Evolutionary conservation across 1,140 invertebrate genomes (phyloP), one percentile per base, ranked within the genome.

Genomic region (Brachionus paranguensis): DNA sequence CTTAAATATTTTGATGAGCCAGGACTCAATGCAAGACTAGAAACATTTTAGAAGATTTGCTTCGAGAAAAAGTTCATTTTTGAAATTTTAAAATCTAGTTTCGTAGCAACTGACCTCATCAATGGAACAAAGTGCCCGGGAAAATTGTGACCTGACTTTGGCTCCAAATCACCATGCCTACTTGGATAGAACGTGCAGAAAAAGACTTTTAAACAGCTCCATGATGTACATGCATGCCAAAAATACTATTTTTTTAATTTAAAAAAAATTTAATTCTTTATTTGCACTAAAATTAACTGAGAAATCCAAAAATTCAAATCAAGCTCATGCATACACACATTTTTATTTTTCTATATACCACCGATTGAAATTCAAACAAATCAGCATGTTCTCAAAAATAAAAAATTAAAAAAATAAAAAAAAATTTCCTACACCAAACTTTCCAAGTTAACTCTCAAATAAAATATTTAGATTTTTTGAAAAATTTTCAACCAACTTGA

Each of bases 311-410:
- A 76, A 50, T 76, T 76, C 20, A 50, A 76, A 76, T 14, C 11
- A 27, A 76, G 6, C 47, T 50, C 72, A 53, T 76, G 12, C 43
- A 7, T 37, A 37, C 33, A 37, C 33, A 37, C 33, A 37, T 37
- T 1, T 37, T 37, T 7, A 6, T 37, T 7, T 37, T 37, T 37
- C 4, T 37, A 27, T 50, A 43, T 43, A 17, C 17, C 10, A 20
- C n/a, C 41, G 0, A 20, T 45, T 41, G 7, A 50, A 50, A 33
- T 37, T 50, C 27, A 76, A 50, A 53, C 0, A 76, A 76, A 50
- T 47, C 72, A 76, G 72, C 72, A 76, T 76, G 72, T 50, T 76
- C 24, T 76, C 27, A 76, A 5, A 27, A n/a, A 24, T 24, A 50
- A 27, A n/a, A n/a, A n/a, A n/a, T n/a, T 11, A 37, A n/a, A 33